Conservation (phyloP, 1,140 invertebrate genomes). For the Thaumatotibia leucotreta region DNA sequence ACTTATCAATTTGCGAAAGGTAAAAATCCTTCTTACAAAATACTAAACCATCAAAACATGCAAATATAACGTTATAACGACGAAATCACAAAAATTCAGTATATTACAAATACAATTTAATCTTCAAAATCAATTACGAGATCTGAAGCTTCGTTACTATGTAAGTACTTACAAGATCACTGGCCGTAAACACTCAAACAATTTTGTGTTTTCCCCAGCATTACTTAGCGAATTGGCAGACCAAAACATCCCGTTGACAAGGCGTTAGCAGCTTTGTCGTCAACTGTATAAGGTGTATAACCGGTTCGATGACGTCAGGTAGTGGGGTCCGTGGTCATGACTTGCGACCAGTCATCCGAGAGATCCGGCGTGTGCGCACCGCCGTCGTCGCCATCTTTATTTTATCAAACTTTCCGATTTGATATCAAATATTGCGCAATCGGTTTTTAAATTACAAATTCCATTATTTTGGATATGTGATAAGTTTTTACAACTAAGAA, state of each 20-base stretch:
- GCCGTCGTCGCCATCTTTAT: slow-evolving; percentile 28
- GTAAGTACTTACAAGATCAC: too few relatives aligned
- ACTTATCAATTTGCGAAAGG: too few relatives aligned
- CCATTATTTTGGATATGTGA: background rate
- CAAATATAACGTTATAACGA: too few relatives aligned
- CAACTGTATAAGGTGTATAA: background rate
- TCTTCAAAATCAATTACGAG: too few relatives aligned
- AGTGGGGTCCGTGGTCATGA: slow-evolving; percentile 44
- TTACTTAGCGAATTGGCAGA: slow-evolving; percentile 31
- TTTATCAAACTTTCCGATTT: slow-evolving; percentile 22
- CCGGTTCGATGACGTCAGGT: slow-evolving; percentile 18
- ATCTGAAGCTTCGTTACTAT: too few relatives aligned
- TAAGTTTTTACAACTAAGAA: background rate
- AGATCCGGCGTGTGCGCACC: slow-evolving; percentile 42
- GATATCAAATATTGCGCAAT: background rate
- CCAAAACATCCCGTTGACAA: slow-evolving; percentile 6
- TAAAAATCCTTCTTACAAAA: too few relatives aligned
- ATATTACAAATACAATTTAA: too few relatives aligned
- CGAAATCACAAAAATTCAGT: too few relatives aligned
- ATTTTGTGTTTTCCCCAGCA: slow-evolving; percentile 52
- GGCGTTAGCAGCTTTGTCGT: slow-evolving; percentile 26
- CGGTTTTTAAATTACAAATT: background rate
- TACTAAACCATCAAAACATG: too few relatives aligned
- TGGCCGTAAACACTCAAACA: slow-evolving; percentile 19
- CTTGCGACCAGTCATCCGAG: slow-evolving; percentile 45